Conservation (phyloP, 2,113 vertebrate genomes). For the Nothocercus julius region DNA sequence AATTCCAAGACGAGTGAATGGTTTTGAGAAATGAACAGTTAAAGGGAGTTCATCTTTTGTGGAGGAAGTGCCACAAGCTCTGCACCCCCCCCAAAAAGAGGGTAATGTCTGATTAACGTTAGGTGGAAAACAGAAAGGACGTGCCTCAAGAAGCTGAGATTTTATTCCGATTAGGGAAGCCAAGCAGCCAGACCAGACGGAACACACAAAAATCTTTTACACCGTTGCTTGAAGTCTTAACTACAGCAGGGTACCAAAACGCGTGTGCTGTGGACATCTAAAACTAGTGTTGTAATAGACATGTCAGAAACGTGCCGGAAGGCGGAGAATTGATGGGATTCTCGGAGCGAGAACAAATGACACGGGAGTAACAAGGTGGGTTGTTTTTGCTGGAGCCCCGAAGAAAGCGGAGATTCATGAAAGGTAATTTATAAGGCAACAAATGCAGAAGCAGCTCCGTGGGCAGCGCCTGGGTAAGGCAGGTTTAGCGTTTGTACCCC, state of each 20-base stretch:
- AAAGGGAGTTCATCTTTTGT: neutral
- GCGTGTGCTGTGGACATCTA: neutral
- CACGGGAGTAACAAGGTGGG: neutral
- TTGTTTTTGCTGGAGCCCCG: neutral
- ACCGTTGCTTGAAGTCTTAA: neutral
- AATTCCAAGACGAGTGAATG: neutral
- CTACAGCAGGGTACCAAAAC: neutral
- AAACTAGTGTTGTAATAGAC: neutral
- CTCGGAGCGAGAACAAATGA: neutral
- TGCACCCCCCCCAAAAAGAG: neutral
- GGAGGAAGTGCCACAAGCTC: neutral
- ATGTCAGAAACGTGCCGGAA: neutral
- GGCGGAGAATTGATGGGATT: neutral
- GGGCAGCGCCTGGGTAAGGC: neutral
- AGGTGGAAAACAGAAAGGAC: neutral
- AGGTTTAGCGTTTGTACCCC: no score
- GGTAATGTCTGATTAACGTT: neutral
- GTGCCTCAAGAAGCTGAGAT: neutral
- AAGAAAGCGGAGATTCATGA: neutral
- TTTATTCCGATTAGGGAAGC: neutral
- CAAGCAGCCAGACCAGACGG: neutral
- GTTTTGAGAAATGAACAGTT: neutral
- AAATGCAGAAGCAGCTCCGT: fast-evolving
- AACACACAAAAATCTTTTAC: neutral
- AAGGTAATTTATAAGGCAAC: neutral